phyloP scores from a whole-genome alignment of 64 coral and sea anemone species.

The Montipora capricornis region DNA sequence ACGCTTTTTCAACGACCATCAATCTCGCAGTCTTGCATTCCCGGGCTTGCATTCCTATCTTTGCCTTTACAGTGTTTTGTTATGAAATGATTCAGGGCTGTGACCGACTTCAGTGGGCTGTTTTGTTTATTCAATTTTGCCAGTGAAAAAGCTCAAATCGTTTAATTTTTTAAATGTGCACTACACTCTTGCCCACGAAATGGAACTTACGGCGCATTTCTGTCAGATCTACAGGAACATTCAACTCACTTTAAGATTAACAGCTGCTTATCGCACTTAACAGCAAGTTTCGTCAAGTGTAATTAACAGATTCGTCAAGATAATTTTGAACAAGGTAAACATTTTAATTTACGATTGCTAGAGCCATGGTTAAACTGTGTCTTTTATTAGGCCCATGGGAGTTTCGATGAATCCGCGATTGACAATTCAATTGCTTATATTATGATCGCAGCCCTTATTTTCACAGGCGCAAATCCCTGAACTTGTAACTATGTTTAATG shows the following conservation, averaged over 20 bases:
- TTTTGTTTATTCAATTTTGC: too few relatives aligned
- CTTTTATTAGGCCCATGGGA: background rate
- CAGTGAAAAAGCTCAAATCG: background rate
- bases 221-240: background rate
- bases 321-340: constrained; percentile 1
- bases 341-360: background rate
- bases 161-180: too few relatives aligned
- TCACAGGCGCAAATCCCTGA: background rate
- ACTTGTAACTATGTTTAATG: background rate
- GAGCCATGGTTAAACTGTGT: background rate
- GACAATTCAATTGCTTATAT: too few relatives aligned
- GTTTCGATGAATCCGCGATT: too few relatives aligned
- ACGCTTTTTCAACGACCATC: too few relatives aligned
- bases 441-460: background rate
- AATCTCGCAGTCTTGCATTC: too few relatives aligned
- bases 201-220: background rate
- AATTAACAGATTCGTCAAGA: constrained; percentile 22
- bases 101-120: too few relatives aligned
- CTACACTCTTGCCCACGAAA: too few relatives aligned
- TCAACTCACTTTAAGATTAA: background rate
- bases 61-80: too few relatives aligned
- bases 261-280: background rate
- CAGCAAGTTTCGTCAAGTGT: constrained; percentile 7
- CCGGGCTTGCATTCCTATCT: too few relatives aligned
- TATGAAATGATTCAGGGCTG: too few relatives aligned